Percentiles rank a stretch among this genome's conserved stretches.
Evolutionary conservation across 2,113 vertebrate genomes (phyloP).

Genomic region (Garra rufa): DNA sequence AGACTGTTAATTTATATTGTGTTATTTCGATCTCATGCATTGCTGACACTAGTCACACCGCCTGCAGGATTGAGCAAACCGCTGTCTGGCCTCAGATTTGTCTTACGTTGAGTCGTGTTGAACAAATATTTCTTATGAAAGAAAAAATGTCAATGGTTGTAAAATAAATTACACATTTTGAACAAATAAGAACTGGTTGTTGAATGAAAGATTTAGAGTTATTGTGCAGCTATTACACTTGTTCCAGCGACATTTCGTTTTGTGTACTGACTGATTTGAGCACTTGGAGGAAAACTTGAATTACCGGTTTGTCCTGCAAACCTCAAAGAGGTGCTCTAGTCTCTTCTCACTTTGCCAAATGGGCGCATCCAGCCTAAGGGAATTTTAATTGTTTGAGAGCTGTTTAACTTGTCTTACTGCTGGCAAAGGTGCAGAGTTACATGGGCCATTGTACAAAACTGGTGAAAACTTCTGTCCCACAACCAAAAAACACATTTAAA

Average conservation of each 20-base stretch:
- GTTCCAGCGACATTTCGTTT: neutral
- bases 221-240: neutral
- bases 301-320: neutral
- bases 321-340: neutral
- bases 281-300: neutral
- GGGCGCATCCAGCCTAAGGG: neutral
- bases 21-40: conserved; percentile 67
- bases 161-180: conserved; percentile 71
- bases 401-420: conserved; percentile 6
- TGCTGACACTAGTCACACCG: conserved; percentile 65
- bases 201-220: conserved; percentile 67
- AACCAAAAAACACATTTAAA: too few species aligned
- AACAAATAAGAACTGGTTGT: conserved; percentile 72
- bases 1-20: conserved; percentile 74
- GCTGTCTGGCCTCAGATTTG: conserved; percentile 65
- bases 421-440: neutral
- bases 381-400: neutral
- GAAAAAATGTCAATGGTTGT: conserved; percentile 71
- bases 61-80: conserved; percentile 57
- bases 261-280: neutral
- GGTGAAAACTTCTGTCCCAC: too few species aligned
- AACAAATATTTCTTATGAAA: conserved; percentile 73
- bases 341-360: neutral
- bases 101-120: conserved; percentile 63
- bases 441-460: too few species aligned